These are phyloP conservation scores for Thalpophila matura DNA, from an alignment of 2,888 invertebrate genomes.

Conservation along the genomic window DNA sequence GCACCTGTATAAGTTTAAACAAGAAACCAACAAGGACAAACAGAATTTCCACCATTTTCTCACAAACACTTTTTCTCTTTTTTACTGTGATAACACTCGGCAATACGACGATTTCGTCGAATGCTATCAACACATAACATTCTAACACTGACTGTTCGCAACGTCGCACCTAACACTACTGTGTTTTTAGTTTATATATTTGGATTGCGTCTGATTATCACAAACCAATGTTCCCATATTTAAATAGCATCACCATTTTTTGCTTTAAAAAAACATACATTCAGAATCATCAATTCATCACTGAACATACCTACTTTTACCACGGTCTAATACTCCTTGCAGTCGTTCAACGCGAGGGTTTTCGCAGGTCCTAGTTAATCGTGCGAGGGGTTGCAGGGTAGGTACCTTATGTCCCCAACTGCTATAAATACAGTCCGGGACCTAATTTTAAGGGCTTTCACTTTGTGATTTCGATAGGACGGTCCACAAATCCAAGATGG, in stretches of 20 bases:
- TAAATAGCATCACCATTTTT: slow-evolving; percentile 14
- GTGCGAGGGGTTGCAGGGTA: too few species aligned
- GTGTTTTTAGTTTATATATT: slow-evolving; percentile 23
- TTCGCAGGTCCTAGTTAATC: not conserved
- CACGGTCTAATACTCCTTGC: too few species aligned
- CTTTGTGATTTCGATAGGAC: too few species aligned
- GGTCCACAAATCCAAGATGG: too few species aligned
- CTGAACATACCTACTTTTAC: too few species aligned
- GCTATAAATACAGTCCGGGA: too few species aligned
- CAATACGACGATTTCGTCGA: slow-evolving; percentile 52
- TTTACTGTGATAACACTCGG: slow-evolving; percentile 68
- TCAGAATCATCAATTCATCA: not conserved
- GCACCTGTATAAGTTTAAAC: slow-evolving; percentile 27
- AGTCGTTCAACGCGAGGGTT: too few species aligned
- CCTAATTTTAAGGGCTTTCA: too few species aligned
- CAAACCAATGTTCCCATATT: not conserved
- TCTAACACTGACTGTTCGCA: slow-evolving; percentile 54
- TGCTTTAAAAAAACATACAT: slow-evolving; percentile 3
- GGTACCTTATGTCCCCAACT: too few species aligned
- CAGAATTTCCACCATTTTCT: slow-evolving; percentile 23
- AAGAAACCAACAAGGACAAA: slow-evolving; percentile 36
- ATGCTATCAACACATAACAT: slow-evolving; percentile 63
- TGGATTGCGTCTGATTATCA: slow-evolving; percentile 61
- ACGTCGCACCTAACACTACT: slow-evolving; percentile 32
- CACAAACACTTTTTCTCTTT: slow-evolving; percentile 44